A percentile compares a stretch with the other conserved stretches of the same genome.
phyloP scores from a whole-genome alignment of 2,888 invertebrate species.

The Phlogophora meticulosa region DNA sequence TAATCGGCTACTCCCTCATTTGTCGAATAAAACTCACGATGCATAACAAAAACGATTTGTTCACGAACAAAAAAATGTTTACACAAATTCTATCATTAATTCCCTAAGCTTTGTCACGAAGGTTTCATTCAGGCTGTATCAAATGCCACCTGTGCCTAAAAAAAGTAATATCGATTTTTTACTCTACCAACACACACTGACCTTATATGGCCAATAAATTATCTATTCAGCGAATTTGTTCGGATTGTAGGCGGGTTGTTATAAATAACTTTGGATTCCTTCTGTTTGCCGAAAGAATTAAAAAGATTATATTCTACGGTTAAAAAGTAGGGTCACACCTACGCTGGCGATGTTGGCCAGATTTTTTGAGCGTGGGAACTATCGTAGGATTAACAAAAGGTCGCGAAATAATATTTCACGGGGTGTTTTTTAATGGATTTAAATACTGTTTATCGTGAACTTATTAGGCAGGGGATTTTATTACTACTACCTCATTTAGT shows the following conservation, averaged over 20 bases:
- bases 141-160: slow-evolving; percentile 65
- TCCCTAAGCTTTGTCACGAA: slow-evolving; percentile 66
- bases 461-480: background rate
- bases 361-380: slow-evolving; percentile 66
- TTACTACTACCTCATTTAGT: background rate
- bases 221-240: slow-evolving; percentile 87
- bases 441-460: background rate
- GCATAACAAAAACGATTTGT: slow-evolving; percentile 58
- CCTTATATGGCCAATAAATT: slow-evolving; percentile 84
- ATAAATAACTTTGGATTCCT: slow-evolving; percentile 68
- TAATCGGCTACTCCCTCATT: slow-evolving; percentile 48
- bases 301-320: slow-evolving; percentile 65
- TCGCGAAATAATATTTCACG: slow-evolving; percentile 23
- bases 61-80: slow-evolving; percentile 84
- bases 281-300: slow-evolving; percentile 74
- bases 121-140: slow-evolving; percentile 63
- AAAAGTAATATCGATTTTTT: slow-evolving; percentile 68
- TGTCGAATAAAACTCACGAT: slow-evolving; percentile 41
- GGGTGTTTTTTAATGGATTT: background rate
- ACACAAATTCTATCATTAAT: slow-evolving; percentile 82
- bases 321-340: slow-evolving; percentile 71
- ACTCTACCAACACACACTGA: slow-evolving; percentile 68
- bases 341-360: slow-evolving; percentile 59
- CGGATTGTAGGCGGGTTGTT: slow-evolving; percentile 85
- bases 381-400: slow-evolving; percentile 27